phyloP scores from a whole-genome alignment of 2,113 vertebrate genomes.

The Patagioenas fasciata region DNA sequence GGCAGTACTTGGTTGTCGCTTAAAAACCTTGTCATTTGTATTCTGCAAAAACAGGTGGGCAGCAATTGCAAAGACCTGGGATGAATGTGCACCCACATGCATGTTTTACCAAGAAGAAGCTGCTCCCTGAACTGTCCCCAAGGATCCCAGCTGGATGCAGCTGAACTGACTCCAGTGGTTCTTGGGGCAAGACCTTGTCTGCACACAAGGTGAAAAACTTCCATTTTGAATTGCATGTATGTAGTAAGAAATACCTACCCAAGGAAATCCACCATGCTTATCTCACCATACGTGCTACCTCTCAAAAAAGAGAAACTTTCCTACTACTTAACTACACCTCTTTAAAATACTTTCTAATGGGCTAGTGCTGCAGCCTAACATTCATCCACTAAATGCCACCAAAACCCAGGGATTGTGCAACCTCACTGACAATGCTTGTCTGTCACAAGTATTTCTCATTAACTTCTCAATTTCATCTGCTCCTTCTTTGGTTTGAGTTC shows the following conservation, averaged over 20 bases:
- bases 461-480: neutral
- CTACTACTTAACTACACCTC: neutral
- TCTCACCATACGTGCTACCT: neutral
- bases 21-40: neutral
- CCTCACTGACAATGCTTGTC: neutral
- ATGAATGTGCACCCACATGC: neutral
- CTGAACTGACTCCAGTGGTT: neutral
- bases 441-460: neutral
- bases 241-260: neutral
- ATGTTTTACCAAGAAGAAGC: neutral
- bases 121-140: neutral
- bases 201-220: neutral
- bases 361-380: neutral
- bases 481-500: neutral
- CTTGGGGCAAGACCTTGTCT: neutral
- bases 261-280: neutral
- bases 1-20: neutral
- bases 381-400: neutral
- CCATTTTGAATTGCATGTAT: neutral
- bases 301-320: neutral
- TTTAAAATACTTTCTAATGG: neutral
- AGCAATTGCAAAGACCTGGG: neutral
- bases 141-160: rapidly evolving
- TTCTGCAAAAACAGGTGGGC: neutral
- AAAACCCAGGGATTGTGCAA: neutral